phyloP scores from a whole-genome alignment of 2,113 vertebrate genomes.

The Dasypus novemcinctus region DNA sequence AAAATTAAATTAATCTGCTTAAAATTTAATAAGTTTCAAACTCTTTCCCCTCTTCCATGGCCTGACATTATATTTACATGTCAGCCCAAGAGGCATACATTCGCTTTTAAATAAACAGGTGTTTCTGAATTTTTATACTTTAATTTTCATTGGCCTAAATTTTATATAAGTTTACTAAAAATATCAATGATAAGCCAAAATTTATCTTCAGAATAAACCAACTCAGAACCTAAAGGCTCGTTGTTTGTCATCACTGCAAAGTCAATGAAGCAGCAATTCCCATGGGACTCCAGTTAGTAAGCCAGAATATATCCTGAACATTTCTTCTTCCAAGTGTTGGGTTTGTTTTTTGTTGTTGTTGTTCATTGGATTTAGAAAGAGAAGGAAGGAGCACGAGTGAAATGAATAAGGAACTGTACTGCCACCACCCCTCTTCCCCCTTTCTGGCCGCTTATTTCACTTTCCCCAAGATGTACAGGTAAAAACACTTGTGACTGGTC shows the following conservation, averaged over 20 bases:
- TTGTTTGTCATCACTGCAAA: not conserved
- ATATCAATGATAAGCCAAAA: not conserved
- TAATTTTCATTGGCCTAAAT: not conserved
- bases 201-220: not conserved
- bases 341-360: no score
- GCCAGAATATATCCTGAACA: not conserved
- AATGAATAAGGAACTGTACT: not conserved
- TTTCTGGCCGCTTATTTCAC: not conserved
- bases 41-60: not conserved
- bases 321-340: not conserved
- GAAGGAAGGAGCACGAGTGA: not conserved
- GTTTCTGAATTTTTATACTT: not conserved
- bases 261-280: not conserved
- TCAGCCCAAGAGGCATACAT: no score
- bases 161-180: not conserved
- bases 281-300: not conserved
- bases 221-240: not conserved
- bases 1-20: not conserved
- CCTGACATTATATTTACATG: not conserved
- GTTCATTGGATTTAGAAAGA: not conserved
- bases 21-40: not conserved
- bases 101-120: no score
- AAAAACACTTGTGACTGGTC: not conserved
- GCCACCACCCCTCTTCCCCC: no score
- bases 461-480: not conserved